phyloP scores from a whole-genome alignment of 2,888 invertebrate species.

The Melieria omissa region DNA sequence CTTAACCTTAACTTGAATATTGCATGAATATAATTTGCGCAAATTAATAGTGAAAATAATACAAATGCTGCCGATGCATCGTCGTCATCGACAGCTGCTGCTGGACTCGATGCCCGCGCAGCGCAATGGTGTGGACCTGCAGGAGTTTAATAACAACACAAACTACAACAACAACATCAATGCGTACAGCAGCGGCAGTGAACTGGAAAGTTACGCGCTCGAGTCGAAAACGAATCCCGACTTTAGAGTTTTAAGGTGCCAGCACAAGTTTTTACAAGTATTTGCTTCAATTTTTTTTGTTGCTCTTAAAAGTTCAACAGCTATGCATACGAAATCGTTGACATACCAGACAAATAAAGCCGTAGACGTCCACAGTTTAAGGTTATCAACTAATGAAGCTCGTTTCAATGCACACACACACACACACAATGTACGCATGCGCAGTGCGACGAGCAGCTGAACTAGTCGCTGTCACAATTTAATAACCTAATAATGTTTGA shows the following conservation, averaged over 20 bases:
- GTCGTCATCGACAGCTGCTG: constrained; percentile 41
- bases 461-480: too few relatives aligned
- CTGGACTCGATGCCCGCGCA: constrained; percentile 43
- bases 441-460: too few relatives aligned
- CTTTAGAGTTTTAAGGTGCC: constrained; percentile 52
- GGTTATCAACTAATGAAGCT: constrained; percentile 30
- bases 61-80: constrained; percentile 49
- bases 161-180: constrained; percentile 23
- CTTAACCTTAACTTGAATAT: constrained; percentile 11
- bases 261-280: background rate
- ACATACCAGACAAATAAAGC: background rate
- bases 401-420: constrained; percentile 1
- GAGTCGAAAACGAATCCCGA: constrained; percentile 29
- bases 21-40: background rate
- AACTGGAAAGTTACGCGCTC: constrained; percentile 36
- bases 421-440: too few relatives aligned
- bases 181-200: constrained; percentile 9
- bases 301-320: background rate
- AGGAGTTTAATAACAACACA: constrained; percentile 45
- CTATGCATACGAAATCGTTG: background rate
- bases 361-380: constrained; percentile 11
- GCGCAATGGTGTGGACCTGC: constrained; percentile 44
- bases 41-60: background rate
- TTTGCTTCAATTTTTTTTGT: background rate
- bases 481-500: too few relatives aligned